Evolutionary conservation across 2,113 vertebrate genomes (phyloP).

Genomic region (Indicator indicator): DNA sequence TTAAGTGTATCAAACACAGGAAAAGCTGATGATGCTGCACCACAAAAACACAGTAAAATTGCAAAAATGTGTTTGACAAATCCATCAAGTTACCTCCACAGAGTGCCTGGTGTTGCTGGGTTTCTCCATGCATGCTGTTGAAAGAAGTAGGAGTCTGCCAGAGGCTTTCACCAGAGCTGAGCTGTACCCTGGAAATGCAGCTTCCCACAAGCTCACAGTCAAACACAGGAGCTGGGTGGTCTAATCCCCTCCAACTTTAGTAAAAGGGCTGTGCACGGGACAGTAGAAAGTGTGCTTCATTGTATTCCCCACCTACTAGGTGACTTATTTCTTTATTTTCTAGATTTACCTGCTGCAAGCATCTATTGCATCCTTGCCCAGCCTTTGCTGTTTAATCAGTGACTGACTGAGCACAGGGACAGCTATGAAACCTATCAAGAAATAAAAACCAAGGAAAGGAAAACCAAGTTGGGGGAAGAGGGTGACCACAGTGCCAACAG

Average conservation of each 20-base stretch:
- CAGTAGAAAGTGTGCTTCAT: background rate
- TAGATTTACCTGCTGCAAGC: background rate
- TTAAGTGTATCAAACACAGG: background rate
- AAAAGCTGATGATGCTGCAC: background rate
- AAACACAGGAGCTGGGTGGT: background rate
- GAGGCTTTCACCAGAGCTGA: constrained; percentile 13
- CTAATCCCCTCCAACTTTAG: background rate
- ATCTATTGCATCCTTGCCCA: background rate
- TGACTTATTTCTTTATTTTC: background rate
- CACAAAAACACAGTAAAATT: background rate
- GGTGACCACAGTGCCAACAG: background rate
- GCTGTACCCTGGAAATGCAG: background rate
- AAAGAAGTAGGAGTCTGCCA: constrained; percentile 29
- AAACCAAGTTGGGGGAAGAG: background rate
- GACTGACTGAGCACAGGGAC: rapidly evolving
- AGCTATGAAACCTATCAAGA: too few relatives aligned
- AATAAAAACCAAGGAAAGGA: background rate
- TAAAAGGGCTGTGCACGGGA: background rate
- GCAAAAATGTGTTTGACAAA: constrained; percentile 34
- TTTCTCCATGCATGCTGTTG: background rate
- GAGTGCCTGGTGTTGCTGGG: background rate
- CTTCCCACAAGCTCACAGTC: background rate
- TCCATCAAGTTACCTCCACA: background rate
- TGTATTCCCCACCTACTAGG: background rate
- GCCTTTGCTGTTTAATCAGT: background rate